Conservation (phyloP, 2,797 vertebrate genomes). For the Parambassis ranga region DNA sequence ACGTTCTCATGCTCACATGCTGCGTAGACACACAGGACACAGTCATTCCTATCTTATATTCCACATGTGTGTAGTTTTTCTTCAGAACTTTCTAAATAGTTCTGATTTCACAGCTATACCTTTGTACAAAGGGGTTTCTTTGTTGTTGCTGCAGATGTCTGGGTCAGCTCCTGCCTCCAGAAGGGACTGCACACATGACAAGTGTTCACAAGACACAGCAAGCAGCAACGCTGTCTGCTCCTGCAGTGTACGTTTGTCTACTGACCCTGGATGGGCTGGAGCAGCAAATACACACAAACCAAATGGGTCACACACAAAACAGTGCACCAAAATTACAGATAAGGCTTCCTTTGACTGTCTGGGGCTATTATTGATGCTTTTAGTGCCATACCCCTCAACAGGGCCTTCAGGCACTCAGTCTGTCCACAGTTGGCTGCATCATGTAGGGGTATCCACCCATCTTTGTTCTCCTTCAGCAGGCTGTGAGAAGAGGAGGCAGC, state of each 20-base stretch:
- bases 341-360: neutral
- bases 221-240: constrained; percentile 93
- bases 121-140: constrained; percentile 95
- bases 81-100: neutral
- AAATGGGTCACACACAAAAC: neutral
- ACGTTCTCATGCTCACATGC: constrained; percentile 88
- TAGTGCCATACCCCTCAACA: constrained; percentile 84
- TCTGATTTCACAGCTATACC: constrained; percentile 77
- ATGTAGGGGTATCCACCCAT: constrained; percentile 92
- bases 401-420: constrained; percentile 80
- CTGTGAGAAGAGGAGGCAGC: constrained; percentile 80
- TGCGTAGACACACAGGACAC: constrained; percentile 50
- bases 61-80: neutral
- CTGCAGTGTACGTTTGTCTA: constrained; percentile 92
- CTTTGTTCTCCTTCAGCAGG: constrained; percentile 84
- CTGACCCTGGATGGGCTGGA: constrained; percentile 84
- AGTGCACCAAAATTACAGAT: too few species aligned
- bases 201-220: constrained; percentile 84
- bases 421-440: constrained; percentile 89
- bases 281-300: constrained; percentile 8
- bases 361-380: neutral
- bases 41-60: neutral
- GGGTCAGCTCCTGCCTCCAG: constrained; percentile 92
- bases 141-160: constrained; percentile 91
- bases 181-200: constrained; percentile 85